Conservation (phyloP, 2,797 vertebrate species). For the Octomys mimax region DNA sequence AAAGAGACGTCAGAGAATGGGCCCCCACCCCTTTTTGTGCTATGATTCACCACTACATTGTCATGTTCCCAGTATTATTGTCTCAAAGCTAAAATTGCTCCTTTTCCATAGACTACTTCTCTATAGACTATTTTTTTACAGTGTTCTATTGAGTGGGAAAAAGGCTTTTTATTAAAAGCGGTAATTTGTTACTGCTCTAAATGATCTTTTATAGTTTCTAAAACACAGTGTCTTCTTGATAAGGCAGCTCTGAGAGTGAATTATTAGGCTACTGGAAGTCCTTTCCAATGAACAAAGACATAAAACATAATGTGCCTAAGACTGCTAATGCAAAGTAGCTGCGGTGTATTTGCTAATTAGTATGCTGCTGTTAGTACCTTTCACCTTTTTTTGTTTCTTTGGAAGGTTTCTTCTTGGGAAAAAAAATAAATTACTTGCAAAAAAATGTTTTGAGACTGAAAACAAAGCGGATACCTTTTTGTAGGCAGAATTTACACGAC, state of each 20-base stretch:
- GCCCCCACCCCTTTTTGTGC: neutral
- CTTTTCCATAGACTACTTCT: slow-evolving; percentile 68
- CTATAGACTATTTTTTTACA: slow-evolving; percentile 60
- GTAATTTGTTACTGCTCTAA: slow-evolving; percentile 81
- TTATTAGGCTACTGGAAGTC: slow-evolving; percentile 69
- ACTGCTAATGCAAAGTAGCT: slow-evolving; percentile 51
- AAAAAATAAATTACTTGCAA: slow-evolving; percentile 61
- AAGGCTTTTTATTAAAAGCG: slow-evolving; percentile 82
- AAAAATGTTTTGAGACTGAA: neutral
- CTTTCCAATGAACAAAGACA: slow-evolving; percentile 71
- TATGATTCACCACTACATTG: neutral
- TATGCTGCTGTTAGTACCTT: slow-evolving; percentile 50
- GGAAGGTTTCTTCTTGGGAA: neutral
- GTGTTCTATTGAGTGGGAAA: slow-evolving; percentile 60
- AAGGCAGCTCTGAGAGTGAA: slow-evolving; percentile 70
- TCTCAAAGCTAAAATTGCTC: slow-evolving; percentile 70
- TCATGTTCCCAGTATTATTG: slow-evolving; percentile 56
- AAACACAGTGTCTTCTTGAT: slow-evolving; percentile 73
- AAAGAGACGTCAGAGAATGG: neutral
- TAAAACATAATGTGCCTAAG: slow-evolving; percentile 51
- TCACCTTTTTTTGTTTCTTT: slow-evolving; percentile 71
- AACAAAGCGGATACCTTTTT: slow-evolving; percentile 24
- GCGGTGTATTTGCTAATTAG: slow-evolving; percentile 72
- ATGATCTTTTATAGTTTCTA: slow-evolving; percentile 79
- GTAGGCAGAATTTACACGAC: neutral